Evolutionary conservation across 1,140 invertebrate species (phyloP).

Genomic region (Calosoma granatense): DNA sequence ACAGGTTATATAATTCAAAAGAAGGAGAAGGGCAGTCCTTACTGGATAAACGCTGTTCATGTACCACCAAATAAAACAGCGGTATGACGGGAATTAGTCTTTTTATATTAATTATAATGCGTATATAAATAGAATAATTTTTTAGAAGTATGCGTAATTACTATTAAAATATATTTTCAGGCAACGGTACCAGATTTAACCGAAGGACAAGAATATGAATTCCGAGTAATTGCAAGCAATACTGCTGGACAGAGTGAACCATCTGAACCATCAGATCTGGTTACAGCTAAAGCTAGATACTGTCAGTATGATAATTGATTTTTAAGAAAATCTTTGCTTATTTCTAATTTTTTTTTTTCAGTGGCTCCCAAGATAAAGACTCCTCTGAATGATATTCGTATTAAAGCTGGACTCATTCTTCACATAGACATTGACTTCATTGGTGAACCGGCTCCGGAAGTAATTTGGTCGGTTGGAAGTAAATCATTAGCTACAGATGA

Average conservation of each 20-base stretch:
- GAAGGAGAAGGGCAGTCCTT: slow-evolving; percentile 85
- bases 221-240: slow-evolving; percentile 91
- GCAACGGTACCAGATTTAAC: slow-evolving; percentile 75
- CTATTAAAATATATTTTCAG: slow-evolving; percentile 27
- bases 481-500: slow-evolving; percentile 64
- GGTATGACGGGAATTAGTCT: slow-evolving; percentile 21
- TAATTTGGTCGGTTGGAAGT: slow-evolving; percentile 70
- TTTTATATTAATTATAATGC: not conserved
- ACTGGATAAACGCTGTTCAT: slow-evolving; percentile 81
- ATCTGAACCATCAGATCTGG: slow-evolving; percentile 81
- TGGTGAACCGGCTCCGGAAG: slow-evolving; percentile 80
- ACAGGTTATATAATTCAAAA: slow-evolving; percentile 92
- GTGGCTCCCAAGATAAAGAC: slow-evolving; percentile 89
- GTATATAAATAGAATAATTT: too few species aligned
- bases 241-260: slow-evolving; percentile 92
- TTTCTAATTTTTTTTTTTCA: slow-evolving; percentile 28
- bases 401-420: slow-evolving; percentile 87
- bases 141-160: not conserved
- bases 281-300: slow-evolving; percentile 77
- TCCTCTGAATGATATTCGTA: slow-evolving; percentile 73
- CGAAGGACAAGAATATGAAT: slow-evolving; percentile 94
- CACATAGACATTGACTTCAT: slow-evolving; percentile 88
- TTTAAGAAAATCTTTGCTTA: slow-evolving; percentile 3
- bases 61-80: slow-evolving; percentile 67
- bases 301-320: slow-evolving; percentile 39